Base-by-base conservation (phyloP, 2,888 invertebrate species). In the Mantis religiosa region DNA sequence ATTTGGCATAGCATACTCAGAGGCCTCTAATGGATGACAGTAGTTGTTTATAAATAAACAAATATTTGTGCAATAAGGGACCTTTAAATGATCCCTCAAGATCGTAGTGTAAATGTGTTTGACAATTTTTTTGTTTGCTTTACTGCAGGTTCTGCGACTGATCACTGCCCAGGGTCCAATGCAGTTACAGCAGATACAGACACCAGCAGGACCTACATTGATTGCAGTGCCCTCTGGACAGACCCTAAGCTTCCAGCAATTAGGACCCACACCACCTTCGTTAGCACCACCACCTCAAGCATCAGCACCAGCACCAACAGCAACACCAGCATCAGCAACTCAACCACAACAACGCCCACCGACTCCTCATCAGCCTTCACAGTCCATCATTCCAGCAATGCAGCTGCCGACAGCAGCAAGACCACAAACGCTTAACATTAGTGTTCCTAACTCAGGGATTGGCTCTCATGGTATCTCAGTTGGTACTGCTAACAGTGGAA, bases 141-240 rank as follows among this genome's bases (percentile, higher is more conserved):
- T 88, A 34, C 89, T 90, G 47, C 91, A 93, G 91, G 92, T 93
- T 81, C 90, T 92, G 86, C 91, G 92, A 84, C 90, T 93, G 47
- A 91, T 93, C 41, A 91, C 92, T 28, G 92, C 92, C 8, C 92
- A 92, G 86, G 92, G 92, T 41, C 91, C 91, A 83, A 90, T 93
- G 90, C 94, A 94, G 90, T 91, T 94, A 82, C 94, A 94, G 91
- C 94, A 94, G 91, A 93, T 94, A 81, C 94, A 94, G 91, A 94
- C 94, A 20, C 92, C 93, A 30, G 93, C 93, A 84, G 94, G 94
- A 9, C 93, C 94, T 82, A 92, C 93, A 27, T 92, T 93, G 89
- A 93, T 94, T 85, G 94, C 94, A 85, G 92, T 94, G 71, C 93
- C 92, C 27, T 90, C 91, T 34, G 90, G 90, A 71, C 91, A 91